A percentile compares a stretch with the other conserved stretches of the same genome.
Evolutionary conservation across 2,888 invertebrate genomes (phyloP).

Genomic region (Hydriomena furcata): DNA sequence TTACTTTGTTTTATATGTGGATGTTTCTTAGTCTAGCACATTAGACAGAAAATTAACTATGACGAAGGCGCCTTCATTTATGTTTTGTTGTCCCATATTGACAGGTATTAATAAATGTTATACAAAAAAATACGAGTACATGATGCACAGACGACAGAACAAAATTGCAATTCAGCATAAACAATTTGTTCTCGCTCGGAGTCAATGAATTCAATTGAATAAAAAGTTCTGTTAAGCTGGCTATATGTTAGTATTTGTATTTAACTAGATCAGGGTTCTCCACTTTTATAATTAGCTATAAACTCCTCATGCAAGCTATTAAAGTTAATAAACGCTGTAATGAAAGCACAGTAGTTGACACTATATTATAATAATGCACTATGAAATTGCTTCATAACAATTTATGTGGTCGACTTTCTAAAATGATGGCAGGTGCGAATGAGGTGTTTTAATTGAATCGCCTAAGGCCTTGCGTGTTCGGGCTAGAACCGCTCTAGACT

Average conservation of each 20-base stretch:
- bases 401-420: conserved; percentile 48
- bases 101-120: no score
- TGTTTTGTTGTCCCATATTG: no score
- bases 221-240: no score
- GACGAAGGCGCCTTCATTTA: no score
- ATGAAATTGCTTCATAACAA: conserved; percentile 45
- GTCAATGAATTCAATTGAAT: no score
- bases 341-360: conserved; percentile 36
- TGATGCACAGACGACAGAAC: no score
- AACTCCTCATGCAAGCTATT: neutral
- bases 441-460: conserved; percentile 56
- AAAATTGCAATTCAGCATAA: neutral
- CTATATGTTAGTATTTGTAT: no score
- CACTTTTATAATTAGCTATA: conserved; percentile 4
- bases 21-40: no score
- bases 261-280: neutral
- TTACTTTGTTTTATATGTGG: no score
- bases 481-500: conserved; percentile 39
- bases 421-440: conserved; percentile 51
- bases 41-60: no score
- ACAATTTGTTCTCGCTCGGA: conserved; percentile 1
- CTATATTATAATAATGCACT: conserved; percentile 35
- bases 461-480: conserved; percentile 45
- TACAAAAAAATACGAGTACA: no score
- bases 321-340: conserved; percentile 18